Evolutionary conservation across 2,888 invertebrate species (phyloP), one percentile per base, ranked within the genome.

Genomic region (Geophilus truncorum): DNA sequence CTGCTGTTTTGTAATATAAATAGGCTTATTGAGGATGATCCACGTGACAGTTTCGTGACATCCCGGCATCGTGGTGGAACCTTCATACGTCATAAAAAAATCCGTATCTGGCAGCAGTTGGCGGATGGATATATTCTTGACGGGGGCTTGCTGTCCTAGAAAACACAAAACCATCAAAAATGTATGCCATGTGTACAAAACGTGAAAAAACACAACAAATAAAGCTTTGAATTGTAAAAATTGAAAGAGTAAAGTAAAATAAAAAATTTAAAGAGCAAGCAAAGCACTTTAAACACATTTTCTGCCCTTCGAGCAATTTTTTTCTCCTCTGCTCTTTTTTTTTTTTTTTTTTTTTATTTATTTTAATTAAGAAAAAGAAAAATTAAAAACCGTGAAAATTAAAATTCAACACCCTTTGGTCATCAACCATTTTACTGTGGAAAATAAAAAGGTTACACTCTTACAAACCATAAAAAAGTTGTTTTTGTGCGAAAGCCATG

Each of bases 1-100:
- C 93, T 98, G 97, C 88, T 95, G 94, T 86, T 93, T 93, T 84
- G 96, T 95, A 87, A 98, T 95, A 90, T 97, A 97, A 87, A 98
- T 95, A 83, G 98, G 98, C 88, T 96, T 97, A 89, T 98, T 98
- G 88, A 97, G 92, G 85, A 99, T 94, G 86, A 98, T 92, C 98
- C 98, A 99, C 82, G 97, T 96, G 51, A 97, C 96, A n/a, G 98
- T 98, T 89, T 99, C 98, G 93, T 97, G 96, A 88, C 98, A 99
- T 78, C 97, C 96, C 9, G 98, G 98, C 88, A 96, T 96, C 81
- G 98, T 98, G 84, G 97, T 94, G 84, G 97, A 97, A 28, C 98
- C 98, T 87, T 98, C 97, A 88, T 98, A 99, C 34, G 98, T 98
- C 90, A 99, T 94, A 89, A 96, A 99, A 87, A 95, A 93, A 85